Evolutionary conservation across 2,113 vertebrate species (phyloP).

Genomic region (Tragulus kanchil): DNA sequence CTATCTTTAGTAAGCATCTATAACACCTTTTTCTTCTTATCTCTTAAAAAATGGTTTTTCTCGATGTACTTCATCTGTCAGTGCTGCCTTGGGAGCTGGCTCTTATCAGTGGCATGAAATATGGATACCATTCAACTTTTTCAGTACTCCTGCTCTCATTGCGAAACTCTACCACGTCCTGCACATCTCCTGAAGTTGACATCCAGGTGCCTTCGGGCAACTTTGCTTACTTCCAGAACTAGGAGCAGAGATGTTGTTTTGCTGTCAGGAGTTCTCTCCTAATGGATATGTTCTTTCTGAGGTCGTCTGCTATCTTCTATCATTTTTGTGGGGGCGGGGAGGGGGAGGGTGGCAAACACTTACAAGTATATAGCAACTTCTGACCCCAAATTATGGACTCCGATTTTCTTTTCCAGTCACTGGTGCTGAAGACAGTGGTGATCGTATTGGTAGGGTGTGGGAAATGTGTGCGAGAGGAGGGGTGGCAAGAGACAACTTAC

Average conservation of each 20-base stretch:
- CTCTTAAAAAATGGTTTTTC: not conserved
- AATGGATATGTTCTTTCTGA: not conserved
- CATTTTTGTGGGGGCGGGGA: fast-evolving
- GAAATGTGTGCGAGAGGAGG: fast-evolving
- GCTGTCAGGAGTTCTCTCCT: not conserved
- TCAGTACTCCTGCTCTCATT: not conserved
- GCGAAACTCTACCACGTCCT: not conserved
- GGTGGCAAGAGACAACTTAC: not conserved
- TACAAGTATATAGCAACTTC: not conserved
- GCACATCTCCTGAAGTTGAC: not conserved
- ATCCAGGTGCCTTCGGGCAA: not conserved
- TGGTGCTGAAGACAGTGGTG: fast-evolving
- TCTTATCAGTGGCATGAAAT: not conserved
- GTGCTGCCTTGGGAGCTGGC: not conserved
- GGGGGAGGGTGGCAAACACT: not conserved
- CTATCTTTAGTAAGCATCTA: not conserved
- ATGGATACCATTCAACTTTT: not conserved
- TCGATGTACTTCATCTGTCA: not conserved
- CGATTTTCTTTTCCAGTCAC: not conserved
- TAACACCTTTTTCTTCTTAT: not conserved
- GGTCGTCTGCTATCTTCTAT: not conserved
- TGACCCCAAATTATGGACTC: not conserved
- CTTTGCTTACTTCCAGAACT: not conserved
- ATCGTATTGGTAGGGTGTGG: not conserved
- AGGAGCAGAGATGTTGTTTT: not conserved